Conservation (phyloP, 2,888 invertebrate genomes). For the Drosophila maculinotata region DNA sequence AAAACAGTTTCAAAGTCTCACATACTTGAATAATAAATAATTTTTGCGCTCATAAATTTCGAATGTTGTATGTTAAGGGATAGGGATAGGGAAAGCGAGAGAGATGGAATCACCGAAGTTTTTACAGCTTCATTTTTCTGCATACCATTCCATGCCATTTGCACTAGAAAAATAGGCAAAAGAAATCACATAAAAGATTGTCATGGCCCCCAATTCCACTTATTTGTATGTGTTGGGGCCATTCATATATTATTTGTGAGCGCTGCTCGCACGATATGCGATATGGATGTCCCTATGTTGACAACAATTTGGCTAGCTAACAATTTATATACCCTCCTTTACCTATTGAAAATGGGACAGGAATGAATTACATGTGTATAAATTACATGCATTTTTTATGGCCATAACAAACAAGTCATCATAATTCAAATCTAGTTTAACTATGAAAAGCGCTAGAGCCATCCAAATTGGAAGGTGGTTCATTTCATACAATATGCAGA, state of each 20-base stretch:
- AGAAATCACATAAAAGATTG: slow-evolving; percentile 75
- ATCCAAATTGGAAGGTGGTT: too few relatives aligned
- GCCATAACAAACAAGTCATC: too few relatives aligned
- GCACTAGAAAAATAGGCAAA: slow-evolving; percentile 56
- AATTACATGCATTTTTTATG: too few relatives aligned
- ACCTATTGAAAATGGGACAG: slow-evolving; percentile 1
- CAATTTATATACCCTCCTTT: slow-evolving; percentile 28
- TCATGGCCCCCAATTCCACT: slow-evolving; percentile 37
- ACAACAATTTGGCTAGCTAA: slow-evolving; percentile 51
- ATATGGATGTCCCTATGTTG: slow-evolving; percentile 54
- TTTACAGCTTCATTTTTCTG: slow-evolving; percentile 62
- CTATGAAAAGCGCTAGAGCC: too few relatives aligned
- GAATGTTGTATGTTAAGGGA: slow-evolving; percentile 48
- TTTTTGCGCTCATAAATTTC: slow-evolving; percentile 78
- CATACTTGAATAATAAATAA: slow-evolving; percentile 71
- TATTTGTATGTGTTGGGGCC: slow-evolving; percentile 5
- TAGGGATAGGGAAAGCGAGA: too few relatives aligned
- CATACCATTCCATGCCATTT: slow-evolving; percentile 52
- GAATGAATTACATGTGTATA: not conserved
- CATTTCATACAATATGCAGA: too few relatives aligned
- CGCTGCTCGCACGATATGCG: slow-evolving; percentile 38
- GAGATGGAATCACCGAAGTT: slow-evolving; percentile 40
- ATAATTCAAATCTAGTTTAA: too few relatives aligned
- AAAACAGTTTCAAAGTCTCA: slow-evolving; percentile 49
- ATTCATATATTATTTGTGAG: slow-evolving; percentile 57